These are phyloP conservation scores for Vidua macroura DNA, from an alignment of 2,113 vertebrate genomes.

Conservation along the genomic window DNA sequence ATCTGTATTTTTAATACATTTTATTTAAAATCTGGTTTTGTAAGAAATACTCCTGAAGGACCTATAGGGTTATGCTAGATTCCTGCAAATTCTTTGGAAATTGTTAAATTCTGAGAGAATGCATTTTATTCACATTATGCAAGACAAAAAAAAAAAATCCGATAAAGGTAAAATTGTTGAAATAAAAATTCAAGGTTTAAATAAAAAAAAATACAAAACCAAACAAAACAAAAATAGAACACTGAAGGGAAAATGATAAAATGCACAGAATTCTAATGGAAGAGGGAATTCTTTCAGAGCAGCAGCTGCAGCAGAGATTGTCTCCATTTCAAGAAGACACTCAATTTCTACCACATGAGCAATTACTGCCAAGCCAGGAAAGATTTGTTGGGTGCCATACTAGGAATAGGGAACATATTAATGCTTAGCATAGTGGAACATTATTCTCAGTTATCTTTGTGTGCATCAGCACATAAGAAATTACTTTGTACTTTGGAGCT, in stretches of 20 bases:
- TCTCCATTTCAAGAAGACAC: background rate
- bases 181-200: background rate
- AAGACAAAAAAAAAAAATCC: too few relatives aligned
- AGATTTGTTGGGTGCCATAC: background rate
- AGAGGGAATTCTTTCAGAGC: background rate
- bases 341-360: background rate
- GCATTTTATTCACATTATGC: background rate
- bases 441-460: background rate
- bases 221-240: background rate
- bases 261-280: background rate
- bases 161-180: background rate
- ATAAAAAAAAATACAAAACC: background rate
- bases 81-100: background rate
- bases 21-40: background rate
- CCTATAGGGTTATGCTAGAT: background rate
- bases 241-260: background rate
- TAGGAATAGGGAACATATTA: background rate
- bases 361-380: background rate
- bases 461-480: background rate
- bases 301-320: background rate
- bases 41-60: background rate
- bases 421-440: rapidly evolving
- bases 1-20: background rate
- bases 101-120: background rate
- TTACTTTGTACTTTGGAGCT: background rate